These are phyloP conservation scores for Petrophora chlorosata DNA, from an alignment of 2,888 invertebrate species.

Conservation along the genomic window DNA sequence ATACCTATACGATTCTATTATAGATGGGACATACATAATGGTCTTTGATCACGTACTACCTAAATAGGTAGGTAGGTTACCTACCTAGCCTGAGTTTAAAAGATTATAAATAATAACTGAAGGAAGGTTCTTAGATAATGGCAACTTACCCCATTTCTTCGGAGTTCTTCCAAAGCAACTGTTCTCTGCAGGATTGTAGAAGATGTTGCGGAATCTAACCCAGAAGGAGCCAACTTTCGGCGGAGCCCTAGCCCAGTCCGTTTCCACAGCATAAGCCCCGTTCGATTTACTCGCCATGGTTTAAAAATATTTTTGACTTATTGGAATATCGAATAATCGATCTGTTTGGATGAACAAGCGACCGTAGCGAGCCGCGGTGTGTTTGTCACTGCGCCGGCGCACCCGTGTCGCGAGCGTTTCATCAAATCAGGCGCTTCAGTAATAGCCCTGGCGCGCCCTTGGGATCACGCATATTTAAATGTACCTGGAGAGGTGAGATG, in stretches of 20 bases:
- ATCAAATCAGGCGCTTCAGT: conserved; percentile 19
- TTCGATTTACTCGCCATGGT: conserved; percentile 63
- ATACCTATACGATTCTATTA: too few species aligned
- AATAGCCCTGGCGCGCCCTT: conserved; percentile 21
- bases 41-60: too few species aligned
- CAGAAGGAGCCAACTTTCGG: conserved; percentile 55
- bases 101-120: too few species aligned
- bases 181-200: conserved; percentile 69
- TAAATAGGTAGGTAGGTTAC: too few species aligned
- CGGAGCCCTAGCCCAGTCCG: conserved; percentile 69
- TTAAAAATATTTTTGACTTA: conserved; percentile 4
- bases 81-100: too few species aligned
- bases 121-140: too few species aligned
- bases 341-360: conserved; percentile 32
- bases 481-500: too few species aligned
- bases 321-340: background rate
- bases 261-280: conserved; percentile 51
- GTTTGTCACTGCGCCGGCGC: conserved; percentile 53
- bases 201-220: conserved; percentile 51
- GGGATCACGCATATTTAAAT: too few species aligned
- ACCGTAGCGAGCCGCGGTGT: conserved; percentile 42
- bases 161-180: conserved; percentile 73
- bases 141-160: conserved; percentile 74
- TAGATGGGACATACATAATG: too few species aligned
- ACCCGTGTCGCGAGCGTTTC: conserved; percentile 33